Percentiles rank a stretch among this genome's conserved stretches.
Conservation (phyloP, 2,888 invertebrate genomes). For the Theretra japonica region DNA sequence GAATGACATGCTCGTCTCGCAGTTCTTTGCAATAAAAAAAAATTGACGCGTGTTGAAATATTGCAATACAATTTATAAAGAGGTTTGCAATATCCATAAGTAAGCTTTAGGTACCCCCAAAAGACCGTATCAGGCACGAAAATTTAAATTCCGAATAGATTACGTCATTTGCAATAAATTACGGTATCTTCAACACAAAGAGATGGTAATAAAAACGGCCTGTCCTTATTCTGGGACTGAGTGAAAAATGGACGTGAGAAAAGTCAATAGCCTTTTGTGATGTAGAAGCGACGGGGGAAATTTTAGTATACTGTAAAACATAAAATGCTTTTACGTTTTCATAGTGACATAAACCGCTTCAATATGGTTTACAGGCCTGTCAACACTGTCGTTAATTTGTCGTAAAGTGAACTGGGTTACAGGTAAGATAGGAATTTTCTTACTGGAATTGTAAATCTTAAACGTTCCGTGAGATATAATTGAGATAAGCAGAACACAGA, state of each 20-base stretch:
- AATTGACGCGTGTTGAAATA: too few species aligned
- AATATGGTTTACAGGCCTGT: conserved; percentile 42
- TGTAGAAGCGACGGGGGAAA: background rate
- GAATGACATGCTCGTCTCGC: too few species aligned
- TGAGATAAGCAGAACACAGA: too few species aligned
- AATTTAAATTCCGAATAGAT: too few species aligned
- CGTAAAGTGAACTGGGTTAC: conserved; percentile 40
- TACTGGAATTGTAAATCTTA: background rate
- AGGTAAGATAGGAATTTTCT: conserved; percentile 31
- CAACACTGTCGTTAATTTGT: conserved; percentile 51
- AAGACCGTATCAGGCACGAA: too few species aligned
- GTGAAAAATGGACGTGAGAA: background rate
- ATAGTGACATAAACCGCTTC: conserved; percentile 32
- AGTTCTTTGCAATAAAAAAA: too few species aligned
- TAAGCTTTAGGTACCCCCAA: too few species aligned
- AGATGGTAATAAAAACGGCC: conserved; percentile 6
- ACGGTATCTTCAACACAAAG: too few species aligned
- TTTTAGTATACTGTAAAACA: conserved; percentile 18
- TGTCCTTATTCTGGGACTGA: background rate
- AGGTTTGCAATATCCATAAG: too few species aligned
- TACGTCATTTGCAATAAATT: too few species aligned
- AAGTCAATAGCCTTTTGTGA: conserved; percentile 2
- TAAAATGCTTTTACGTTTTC: conserved; percentile 33
- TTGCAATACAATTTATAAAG: too few species aligned
- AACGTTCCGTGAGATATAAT: too few species aligned